phyloP scores from a whole-genome alignment of 2,888 invertebrate species.

The Liopterus haemorrhoidalis region DNA sequence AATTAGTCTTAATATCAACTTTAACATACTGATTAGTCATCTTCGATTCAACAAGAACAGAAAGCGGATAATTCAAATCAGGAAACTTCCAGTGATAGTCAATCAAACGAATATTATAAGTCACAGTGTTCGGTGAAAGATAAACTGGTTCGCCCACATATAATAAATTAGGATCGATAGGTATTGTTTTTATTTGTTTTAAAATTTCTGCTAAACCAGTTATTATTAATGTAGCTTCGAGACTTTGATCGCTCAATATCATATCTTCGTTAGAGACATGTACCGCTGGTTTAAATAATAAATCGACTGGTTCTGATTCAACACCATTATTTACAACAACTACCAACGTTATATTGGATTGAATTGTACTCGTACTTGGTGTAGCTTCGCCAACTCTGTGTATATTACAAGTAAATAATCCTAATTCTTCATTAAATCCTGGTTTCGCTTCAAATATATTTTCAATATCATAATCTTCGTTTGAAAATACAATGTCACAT shows the following conservation, averaged over 20 bases:
- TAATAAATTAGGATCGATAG: conserved; percentile 41
- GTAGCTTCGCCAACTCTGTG: conserved; percentile 35
- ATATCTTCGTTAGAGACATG: conserved; percentile 36
- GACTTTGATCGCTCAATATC: conserved; percentile 28
- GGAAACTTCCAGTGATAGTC: conserved; percentile 45
- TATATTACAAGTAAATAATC: conserved; percentile 43
- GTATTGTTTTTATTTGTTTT: conserved; percentile 46
- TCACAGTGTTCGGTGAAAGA: conserved; percentile 32
- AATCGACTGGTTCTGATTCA: conserved; percentile 34
- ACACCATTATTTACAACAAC: conserved; percentile 37
- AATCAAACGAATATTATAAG: conserved; percentile 38
- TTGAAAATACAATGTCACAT: conserved; percentile 42
- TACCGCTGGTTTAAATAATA: conserved; percentile 43
- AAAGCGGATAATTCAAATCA: conserved; percentile 41
- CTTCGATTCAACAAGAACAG: conserved; percentile 38
- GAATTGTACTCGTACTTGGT: conserved; percentile 36
- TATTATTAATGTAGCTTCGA: conserved; percentile 41
- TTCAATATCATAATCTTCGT: conserved; percentile 34
- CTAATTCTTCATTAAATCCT: conserved; percentile 41
- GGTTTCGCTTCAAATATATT: conserved; percentile 41
- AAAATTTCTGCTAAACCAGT: conserved; percentile 54
- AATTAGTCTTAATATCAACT: conserved; percentile 29
- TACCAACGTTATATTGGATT: conserved; percentile 40
- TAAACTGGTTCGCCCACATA: conserved; percentile 34
- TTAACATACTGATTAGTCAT: conserved; percentile 39